These are phyloP conservation scores for Sinohyriopsis cumingii DNA, from an alignment of 2,888 invertebrate genomes.

Conservation along the genomic window DNA sequence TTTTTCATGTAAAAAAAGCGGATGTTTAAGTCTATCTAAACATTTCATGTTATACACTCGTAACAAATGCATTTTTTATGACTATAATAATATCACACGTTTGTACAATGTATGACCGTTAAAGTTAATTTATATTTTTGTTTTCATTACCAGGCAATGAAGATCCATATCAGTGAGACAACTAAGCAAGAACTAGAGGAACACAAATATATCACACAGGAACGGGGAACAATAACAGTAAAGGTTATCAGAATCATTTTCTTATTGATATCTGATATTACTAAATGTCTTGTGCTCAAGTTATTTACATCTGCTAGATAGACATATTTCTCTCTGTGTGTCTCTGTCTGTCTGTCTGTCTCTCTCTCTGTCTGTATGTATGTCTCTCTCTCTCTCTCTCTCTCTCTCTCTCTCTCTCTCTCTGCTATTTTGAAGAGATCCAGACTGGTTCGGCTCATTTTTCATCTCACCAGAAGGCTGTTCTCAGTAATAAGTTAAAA, in stretches of 20 bases:
- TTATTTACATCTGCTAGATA: too few relatives aligned
- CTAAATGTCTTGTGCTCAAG: too few relatives aligned
- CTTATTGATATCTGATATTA: too few relatives aligned
- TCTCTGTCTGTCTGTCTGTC: slow-evolving; percentile 1
- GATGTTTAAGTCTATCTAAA: too few relatives aligned
- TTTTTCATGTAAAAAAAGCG: too few relatives aligned
- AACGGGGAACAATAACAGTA: slow-evolving; percentile 80
- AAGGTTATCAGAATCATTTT: slow-evolving; percentile 76
- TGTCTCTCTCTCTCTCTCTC: too few relatives aligned
- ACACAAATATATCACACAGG: slow-evolving; percentile 79
- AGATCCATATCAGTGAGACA: slow-evolving; percentile 93
- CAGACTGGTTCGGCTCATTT: too few relatives aligned
- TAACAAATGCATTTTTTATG: too few relatives aligned
- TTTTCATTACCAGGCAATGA: slow-evolving; percentile 79
- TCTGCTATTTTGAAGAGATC: too few relatives aligned
- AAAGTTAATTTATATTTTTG: not conserved
- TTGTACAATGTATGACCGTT: not conserved
- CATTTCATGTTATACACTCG: not conserved
- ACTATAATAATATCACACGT: not conserved
- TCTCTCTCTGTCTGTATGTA: slow-evolving; percentile 2
- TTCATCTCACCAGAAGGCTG: too few relatives aligned
- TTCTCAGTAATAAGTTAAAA: too few relatives aligned
- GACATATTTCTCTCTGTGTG: not conserved
- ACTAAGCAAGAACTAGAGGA: slow-evolving; percentile 83
- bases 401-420: too few relatives aligned